phyloP scores from a whole-genome alignment of 2,113 vertebrate species.

The Pan troglodytes region NHGRI_mPanTro3-v2.1_pri NC_072403.2:87177501-87178000 shows the following conservation, averaged over 20 bases:
- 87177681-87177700: constrained; percentile 52
- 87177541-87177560: neutral
- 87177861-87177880: neutral
- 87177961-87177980: neutral
- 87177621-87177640: constrained; percentile 51
- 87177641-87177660: constrained; percentile 53
- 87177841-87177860: neutral
- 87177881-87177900: neutral
- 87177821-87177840: constrained; percentile 47
- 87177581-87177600: neutral
- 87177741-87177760: constrained; percentile 73
- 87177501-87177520: neutral
- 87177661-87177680: constrained; percentile 72
- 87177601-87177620: neutral
- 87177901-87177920: neutral
- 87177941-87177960: constrained; percentile 12
- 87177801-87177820: constrained; percentile 45
- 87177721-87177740: constrained; percentile 82
- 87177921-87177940: neutral
- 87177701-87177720: constrained; percentile 75
- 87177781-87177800: constrained; percentile 53
- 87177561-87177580: constrained; percentile 1
- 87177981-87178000: neutral
- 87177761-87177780: constrained; percentile 69
- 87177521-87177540: neutral